A percentile compares a stretch with the other conserved stretches of the same genome.
phyloP scores from a whole-genome alignment of 2,888 invertebrate species.

The Rhyacophila evoluta region DNA sequence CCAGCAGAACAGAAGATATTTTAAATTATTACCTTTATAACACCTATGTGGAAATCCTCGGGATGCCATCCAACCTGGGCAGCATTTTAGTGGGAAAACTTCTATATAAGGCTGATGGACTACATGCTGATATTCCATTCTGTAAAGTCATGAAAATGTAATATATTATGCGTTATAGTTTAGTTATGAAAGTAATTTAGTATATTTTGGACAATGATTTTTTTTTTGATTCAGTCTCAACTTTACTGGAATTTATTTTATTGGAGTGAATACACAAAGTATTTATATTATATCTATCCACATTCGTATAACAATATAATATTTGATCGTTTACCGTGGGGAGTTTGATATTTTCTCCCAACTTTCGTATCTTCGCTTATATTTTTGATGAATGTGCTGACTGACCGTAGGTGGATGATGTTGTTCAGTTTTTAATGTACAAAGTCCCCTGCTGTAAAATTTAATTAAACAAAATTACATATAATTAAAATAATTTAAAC shows the following conservation, averaged over 20 bases:
- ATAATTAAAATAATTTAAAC: too few relatives aligned
- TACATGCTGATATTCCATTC: slow-evolving; percentile 68
- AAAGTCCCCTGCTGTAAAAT: background rate
- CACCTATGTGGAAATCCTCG: slow-evolving; percentile 71
- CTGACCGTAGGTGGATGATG: background rate
- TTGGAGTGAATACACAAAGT: too few relatives aligned
- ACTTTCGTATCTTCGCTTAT: background rate
- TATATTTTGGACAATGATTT: too few relatives aligned
- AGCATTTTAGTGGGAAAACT: slow-evolving; percentile 64
- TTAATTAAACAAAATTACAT: too few relatives aligned
- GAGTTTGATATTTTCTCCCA: background rate
- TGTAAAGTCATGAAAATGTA: slow-evolving; percentile 55
- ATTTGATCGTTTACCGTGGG: background rate
- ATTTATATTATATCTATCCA: too few relatives aligned
- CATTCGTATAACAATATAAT: too few relatives aligned
- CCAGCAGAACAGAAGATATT: too few relatives aligned
- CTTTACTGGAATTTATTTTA: too few relatives aligned
- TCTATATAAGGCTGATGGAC: slow-evolving; percentile 63
- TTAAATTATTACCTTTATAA: slow-evolving; percentile 76
- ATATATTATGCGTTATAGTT: too few relatives aligned
- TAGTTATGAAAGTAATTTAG: too few relatives aligned
- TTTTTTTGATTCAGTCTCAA: too few relatives aligned
- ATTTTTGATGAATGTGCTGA: background rate
- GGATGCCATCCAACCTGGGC: slow-evolving; percentile 73
- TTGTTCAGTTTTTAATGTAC: background rate